A percentile compares a stretch with the other conserved stretches of the same genome.
phyloP scores from a whole-genome alignment of 2,888 invertebrate genomes.

The Sinodicranocentrus sp. region DNA sequence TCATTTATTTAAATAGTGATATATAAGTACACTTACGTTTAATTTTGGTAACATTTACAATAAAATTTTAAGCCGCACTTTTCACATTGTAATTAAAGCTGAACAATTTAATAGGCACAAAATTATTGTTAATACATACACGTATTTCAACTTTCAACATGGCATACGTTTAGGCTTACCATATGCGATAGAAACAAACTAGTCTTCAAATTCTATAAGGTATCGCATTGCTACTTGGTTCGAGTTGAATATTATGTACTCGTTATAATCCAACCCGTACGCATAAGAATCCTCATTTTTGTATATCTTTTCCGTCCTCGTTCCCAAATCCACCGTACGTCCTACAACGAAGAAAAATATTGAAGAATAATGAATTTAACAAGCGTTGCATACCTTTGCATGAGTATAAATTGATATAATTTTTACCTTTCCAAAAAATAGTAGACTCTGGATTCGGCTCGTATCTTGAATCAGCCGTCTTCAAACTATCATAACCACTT shows the following conservation, averaged over 20 bases:
- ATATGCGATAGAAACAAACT: too few relatives aligned
- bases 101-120: too few relatives aligned
- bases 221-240: conserved; percentile 72
- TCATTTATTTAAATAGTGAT: too few relatives aligned
- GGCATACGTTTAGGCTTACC: too few relatives aligned
- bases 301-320: conserved; percentile 11
- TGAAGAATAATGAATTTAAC: not conserved
- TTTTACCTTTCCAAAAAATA: conserved; percentile 73
- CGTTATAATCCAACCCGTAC: conserved; percentile 73
- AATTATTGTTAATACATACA: too few relatives aligned
- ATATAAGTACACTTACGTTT: too few relatives aligned
- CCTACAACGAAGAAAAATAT: conserved; percentile 62
- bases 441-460: conserved; percentile 70
- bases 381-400: not conserved
- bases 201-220: conserved; percentile 61
- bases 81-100: too few relatives aligned
- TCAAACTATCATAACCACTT: conserved; percentile 65
- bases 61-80: too few relatives aligned
- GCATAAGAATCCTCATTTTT: conserved; percentile 7
- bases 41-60: too few relatives aligned
- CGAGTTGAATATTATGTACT: conserved; percentile 74
- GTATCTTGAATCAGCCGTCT: conserved; percentile 70
- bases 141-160: too few relatives aligned
- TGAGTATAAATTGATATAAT: conserved; percentile 12
- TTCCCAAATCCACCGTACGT: conserved; percentile 70